Conservation (phyloP, 2,113 vertebrate genomes). For the Sylvilagus bachmani region DNA sequence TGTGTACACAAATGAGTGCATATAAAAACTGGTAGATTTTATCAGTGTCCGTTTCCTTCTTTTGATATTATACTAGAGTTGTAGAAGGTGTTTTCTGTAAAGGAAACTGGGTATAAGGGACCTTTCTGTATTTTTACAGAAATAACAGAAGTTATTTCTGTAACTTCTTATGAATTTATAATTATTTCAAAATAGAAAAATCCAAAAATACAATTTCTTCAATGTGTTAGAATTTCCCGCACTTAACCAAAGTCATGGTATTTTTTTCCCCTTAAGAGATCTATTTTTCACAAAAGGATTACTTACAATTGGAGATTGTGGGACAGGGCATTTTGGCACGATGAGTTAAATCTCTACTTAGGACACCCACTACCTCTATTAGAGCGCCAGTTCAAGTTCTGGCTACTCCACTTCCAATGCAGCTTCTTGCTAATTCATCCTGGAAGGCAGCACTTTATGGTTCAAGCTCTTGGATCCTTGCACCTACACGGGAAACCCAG, state of each 20-base stretch:
- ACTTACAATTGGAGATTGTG: conserved; percentile 39
- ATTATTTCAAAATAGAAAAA: conserved; percentile 26
- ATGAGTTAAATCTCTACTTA: too few relatives aligned
- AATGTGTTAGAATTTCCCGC: conserved; percentile 6
- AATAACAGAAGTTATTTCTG: background rate
- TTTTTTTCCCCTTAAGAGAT: conserved; percentile 5
- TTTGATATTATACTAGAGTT: conserved; percentile 13
- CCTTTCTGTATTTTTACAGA: background rate
- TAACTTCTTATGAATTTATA: background rate
- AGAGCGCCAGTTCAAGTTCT: too few relatives aligned
- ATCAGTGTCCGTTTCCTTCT: background rate
- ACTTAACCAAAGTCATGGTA: background rate
- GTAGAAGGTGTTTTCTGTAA: background rate
- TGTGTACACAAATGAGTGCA: background rate
- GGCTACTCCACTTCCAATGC: too few relatives aligned
- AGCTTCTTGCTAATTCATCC: too few relatives aligned
- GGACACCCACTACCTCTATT: too few relatives aligned
- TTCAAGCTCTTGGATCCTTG: too few relatives aligned
- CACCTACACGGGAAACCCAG: too few relatives aligned
- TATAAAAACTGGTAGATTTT: background rate
- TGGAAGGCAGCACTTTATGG: too few relatives aligned
- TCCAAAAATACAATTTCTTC: background rate
- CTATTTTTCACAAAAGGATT: background rate
- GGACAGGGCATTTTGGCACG: too few relatives aligned
- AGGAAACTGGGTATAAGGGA: background rate